A percentile compares a stretch with the other conserved stretches of the same genome.
Evolutionary conservation across 1,140 invertebrate genomes (phyloP).

Genomic region (Matsumurasca onukii): DNA sequence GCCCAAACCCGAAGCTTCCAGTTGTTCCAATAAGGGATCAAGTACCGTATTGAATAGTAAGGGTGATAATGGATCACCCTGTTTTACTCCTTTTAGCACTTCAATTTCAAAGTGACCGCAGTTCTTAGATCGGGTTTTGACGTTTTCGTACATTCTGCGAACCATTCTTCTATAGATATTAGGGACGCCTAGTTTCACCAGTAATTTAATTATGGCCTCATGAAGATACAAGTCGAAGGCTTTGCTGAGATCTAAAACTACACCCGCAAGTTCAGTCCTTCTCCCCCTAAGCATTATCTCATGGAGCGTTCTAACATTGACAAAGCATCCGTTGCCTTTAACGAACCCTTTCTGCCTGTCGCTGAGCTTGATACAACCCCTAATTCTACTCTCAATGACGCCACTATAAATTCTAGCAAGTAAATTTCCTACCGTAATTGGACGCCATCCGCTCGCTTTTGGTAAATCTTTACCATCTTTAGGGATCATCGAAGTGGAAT

Average conservation of each 20-base stretch:
- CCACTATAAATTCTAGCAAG: background rate
- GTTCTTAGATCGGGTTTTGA: background rate
- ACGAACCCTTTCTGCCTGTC: no score
- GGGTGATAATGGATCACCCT: constrained; percentile 48
- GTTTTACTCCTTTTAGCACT: constrained; percentile 47
- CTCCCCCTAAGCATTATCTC: no score
- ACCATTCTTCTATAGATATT: background rate
- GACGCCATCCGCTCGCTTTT: background rate
- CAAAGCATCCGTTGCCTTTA: no score
- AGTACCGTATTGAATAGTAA: constrained; percentile 47
- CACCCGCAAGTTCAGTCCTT: no score
- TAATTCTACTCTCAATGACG: background rate
- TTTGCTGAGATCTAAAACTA: background rate
- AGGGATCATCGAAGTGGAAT: no score
- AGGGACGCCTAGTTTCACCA: background rate
- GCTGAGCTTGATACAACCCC: no score
- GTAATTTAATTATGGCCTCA: background rate
- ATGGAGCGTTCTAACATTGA: no score
- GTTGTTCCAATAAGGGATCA: constrained; percentile 39
- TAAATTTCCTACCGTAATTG: background rate
- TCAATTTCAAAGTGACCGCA: background rate
- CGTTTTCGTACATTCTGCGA: background rate
- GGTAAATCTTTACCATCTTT: no score
- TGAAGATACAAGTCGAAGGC: background rate
- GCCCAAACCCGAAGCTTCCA: constrained; percentile 31